Conservation (phyloP, 2,888 invertebrate genomes). For the Drosophila hamatofila region DNA sequence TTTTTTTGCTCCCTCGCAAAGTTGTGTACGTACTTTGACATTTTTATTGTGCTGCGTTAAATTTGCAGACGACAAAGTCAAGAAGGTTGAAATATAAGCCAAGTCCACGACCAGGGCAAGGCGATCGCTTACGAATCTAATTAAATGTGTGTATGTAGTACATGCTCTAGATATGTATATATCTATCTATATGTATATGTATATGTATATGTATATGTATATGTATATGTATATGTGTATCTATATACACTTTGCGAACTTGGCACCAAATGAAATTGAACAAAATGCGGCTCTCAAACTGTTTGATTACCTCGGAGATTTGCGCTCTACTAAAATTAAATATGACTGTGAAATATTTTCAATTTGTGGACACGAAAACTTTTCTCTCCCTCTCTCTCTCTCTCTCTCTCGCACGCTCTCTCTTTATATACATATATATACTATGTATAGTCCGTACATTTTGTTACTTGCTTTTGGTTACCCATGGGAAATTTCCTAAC, state of each 20-base stretch:
- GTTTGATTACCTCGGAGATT: constrained; percentile 77
- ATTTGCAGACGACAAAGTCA: constrained; percentile 57
- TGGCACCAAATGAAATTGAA: constrained; percentile 44
- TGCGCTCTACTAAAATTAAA: constrained; percentile 69
- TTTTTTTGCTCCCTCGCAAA: constrained; percentile 5
- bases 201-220: not conserved
- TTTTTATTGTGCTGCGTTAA: constrained; percentile 66
- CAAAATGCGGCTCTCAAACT: constrained; percentile 42
- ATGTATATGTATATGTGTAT: not conserved
- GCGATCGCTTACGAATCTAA: constrained; percentile 64
- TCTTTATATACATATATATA: not conserved
- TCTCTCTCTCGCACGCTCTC: not conserved
- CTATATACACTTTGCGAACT: not conserved
- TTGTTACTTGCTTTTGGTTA: constrained; percentile 50
- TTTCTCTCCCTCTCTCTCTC: constrained; percentile 14
- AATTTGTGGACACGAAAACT: constrained; percentile 79
- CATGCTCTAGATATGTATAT: not conserved
- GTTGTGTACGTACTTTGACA: constrained; percentile 42
- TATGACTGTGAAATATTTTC: constrained; percentile 80
- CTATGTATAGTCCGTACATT: constrained; percentile 29
- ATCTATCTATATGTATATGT: constrained; percentile 1
- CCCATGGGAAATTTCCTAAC: constrained; percentile 79
- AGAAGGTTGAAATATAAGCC: constrained; percentile 60
- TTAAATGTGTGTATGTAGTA: constrained; percentile 47
- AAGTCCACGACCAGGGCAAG: constrained; percentile 22